Evolutionary conservation across 2,113 vertebrate species (phyloP).

Genomic region (Tyto alba): DNA sequence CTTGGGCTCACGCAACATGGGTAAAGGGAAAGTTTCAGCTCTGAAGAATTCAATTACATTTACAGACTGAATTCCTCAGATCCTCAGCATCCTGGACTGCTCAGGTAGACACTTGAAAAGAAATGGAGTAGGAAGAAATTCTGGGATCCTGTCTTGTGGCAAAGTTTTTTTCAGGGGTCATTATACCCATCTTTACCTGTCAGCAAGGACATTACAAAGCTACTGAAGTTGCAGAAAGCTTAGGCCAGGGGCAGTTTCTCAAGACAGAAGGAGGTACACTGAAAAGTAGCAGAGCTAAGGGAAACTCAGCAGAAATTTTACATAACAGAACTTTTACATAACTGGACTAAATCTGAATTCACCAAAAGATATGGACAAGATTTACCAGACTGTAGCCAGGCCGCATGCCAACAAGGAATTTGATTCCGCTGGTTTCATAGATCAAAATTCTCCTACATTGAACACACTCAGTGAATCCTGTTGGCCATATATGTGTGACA

Average conservation of each 20-base stretch:
- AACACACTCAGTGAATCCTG: background rate
- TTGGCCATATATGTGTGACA: background rate
- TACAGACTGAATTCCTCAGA: background rate
- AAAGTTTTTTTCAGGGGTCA: background rate
- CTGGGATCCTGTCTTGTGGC: background rate
- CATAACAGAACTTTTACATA: background rate
- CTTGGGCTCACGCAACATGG: accelerated
- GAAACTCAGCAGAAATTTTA: background rate
- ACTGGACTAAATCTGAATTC: background rate
- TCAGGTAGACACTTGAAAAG: background rate
- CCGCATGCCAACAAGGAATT: background rate
- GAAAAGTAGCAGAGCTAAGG: background rate
- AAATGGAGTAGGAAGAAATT: background rate
- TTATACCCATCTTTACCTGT: background rate
- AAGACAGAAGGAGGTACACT: background rate
- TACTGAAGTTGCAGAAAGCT: background rate
- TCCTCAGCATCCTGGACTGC: background rate
- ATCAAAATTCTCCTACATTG: background rate
- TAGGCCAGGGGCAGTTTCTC: background rate
- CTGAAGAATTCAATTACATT: background rate
- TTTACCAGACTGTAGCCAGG: background rate
- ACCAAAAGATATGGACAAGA: background rate
- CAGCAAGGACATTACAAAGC: background rate
- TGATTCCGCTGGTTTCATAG: background rate
- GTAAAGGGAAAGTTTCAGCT: background rate